These are phyloP conservation scores for Euplexia lucipara DNA, from an alignment of 2,888 invertebrate species.

Conservation along the genomic window DNA sequence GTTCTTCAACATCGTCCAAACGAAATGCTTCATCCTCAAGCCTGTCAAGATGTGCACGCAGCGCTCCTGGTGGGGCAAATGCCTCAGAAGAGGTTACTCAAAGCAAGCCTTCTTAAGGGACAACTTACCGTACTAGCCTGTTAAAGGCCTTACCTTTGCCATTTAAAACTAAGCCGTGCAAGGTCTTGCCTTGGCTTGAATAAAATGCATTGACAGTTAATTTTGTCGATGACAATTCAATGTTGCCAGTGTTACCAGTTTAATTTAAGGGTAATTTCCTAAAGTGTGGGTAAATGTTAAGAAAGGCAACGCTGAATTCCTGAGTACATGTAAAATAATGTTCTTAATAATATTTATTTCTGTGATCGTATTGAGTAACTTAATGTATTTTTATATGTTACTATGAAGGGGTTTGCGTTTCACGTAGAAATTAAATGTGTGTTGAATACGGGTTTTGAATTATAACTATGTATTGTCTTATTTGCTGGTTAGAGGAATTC, in stretches of 20 bases:
- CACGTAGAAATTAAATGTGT: constrained; percentile 42
- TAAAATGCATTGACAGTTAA: constrained; percentile 19
- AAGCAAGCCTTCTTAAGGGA: constrained; percentile 94
- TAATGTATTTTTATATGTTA: constrained; percentile 54
- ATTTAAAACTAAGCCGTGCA: constrained; percentile 20
- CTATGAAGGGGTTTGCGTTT: constrained; percentile 39
- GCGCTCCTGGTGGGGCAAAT: constrained; percentile 96
- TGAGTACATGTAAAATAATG: constrained; percentile 25
- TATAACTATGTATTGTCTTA: neutral
- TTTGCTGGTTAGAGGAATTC: constrained; percentile 18
- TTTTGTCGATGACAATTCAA: constrained; percentile 30
- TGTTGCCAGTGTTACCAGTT: constrained; percentile 55
- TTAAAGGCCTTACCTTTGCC: constrained; percentile 18
- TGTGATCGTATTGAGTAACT: constrained; percentile 60
- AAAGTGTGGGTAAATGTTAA: constrained; percentile 20
- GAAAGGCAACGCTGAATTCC: constrained; percentile 27
- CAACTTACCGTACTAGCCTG: constrained; percentile 92
- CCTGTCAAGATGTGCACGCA: constrained; percentile 94
- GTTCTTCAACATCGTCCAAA: constrained; percentile 98
- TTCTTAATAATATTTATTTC: constrained; percentile 61
- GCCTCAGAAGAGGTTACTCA: constrained; percentile 92
- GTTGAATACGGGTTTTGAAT: constrained; percentile 45
- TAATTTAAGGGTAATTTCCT: constrained; percentile 44
- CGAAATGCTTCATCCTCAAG: constrained; percentile 97
- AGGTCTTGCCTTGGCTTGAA: constrained; percentile 28